A percentile compares a stretch with the other conserved stretches of the same genome.
These are phyloP conservation scores for Daboia siamensis DNA, from an alignment of 2,113 vertebrate genomes.

Conservation along the genomic window DNA sequence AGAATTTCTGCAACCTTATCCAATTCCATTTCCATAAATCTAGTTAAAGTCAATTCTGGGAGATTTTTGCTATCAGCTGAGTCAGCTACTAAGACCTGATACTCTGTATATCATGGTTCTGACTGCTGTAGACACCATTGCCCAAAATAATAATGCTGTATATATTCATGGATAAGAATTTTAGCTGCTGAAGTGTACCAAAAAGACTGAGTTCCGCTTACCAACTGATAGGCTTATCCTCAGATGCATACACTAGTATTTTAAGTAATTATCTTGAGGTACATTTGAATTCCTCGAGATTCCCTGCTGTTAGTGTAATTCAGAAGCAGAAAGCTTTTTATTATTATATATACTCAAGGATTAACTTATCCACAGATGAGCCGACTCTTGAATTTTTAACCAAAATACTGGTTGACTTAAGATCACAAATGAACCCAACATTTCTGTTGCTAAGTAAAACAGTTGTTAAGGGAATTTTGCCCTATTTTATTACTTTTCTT, in stretches of 20 bases:
- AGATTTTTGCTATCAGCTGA: background rate
- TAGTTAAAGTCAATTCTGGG: background rate
- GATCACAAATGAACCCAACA: too few species aligned
- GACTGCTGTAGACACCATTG: background rate
- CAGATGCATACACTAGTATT: too few species aligned
- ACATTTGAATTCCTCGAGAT: too few species aligned
- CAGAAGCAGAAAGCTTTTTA: too few species aligned
- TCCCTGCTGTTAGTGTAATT: too few species aligned
- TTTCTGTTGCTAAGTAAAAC: too few species aligned
- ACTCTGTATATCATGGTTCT: background rate
- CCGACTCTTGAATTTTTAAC: background rate
- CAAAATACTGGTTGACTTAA: background rate
- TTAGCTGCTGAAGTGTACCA: background rate
- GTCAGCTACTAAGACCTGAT: background rate
- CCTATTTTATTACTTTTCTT: too few species aligned
- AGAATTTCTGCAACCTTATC: background rate
- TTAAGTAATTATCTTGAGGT: too few species aligned
- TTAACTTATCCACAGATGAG: background rate
- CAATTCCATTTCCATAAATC: background rate
- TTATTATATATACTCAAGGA: too few species aligned
- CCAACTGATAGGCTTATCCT: background rate
- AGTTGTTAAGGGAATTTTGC: too few species aligned
- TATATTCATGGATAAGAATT: background rate
- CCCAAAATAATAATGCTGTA: background rate
- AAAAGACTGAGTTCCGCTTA: background rate